Percentiles rank a stretch among this genome's conserved stretches.
Evolutionary conservation across 2,888 invertebrate genomes (phyloP).

Genomic region (Anarsia innoxiella): DNA sequence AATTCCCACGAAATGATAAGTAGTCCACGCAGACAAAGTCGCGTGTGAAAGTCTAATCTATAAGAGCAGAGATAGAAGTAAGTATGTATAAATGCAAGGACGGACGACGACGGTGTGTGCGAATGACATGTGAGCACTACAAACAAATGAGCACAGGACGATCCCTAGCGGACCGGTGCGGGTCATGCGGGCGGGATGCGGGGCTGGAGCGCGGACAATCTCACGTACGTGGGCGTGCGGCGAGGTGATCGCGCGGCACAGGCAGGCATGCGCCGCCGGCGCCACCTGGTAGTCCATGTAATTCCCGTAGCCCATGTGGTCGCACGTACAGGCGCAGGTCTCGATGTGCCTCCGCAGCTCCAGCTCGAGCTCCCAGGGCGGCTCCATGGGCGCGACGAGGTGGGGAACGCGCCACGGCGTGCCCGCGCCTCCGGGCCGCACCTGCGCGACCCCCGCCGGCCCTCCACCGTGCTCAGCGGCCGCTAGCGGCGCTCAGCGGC

Average conservation of each 20-base stretch:
- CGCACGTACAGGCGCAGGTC: slow-evolving; percentile 92
- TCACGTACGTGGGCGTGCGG: slow-evolving; percentile 71
- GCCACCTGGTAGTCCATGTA: slow-evolving; percentile 92
- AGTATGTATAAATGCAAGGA: too few species aligned
- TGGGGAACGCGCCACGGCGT: too few species aligned
- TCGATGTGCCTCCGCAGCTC: slow-evolving; percentile 92
- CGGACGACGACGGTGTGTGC: too few species aligned
- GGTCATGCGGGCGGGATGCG: slow-evolving; percentile 13
- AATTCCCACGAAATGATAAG: too few species aligned
- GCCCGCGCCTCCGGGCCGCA: slow-evolving; percentile 60
- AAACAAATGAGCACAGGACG: slow-evolving; percentile 9
- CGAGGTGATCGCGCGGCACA: slow-evolving; percentile 70
- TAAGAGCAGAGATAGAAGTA: too few species aligned
- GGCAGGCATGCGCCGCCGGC: slow-evolving; percentile 65
- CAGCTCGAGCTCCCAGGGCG: slow-evolving; percentile 82
- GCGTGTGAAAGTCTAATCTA: too few species aligned
- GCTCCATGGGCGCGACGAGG: slow-evolving; percentile 67
- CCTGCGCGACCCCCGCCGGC: slow-evolving; percentile 63
- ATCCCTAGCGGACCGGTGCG: slow-evolving; percentile 9
- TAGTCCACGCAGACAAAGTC: too few species aligned
- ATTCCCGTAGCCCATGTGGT: slow-evolving; percentile 95
- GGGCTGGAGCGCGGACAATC: slow-evolving; percentile 27
- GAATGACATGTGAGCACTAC: slow-evolving; percentile 22
- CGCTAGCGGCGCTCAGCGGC: slow-evolving; percentile 56
- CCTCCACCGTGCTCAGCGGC: slow-evolving; percentile 58